Evolutionary conservation across 2,888 invertebrate genomes (phyloP), one percentile per base, ranked within the genome.

Genomic region (Hirtodrosophila alboralis): DNA sequence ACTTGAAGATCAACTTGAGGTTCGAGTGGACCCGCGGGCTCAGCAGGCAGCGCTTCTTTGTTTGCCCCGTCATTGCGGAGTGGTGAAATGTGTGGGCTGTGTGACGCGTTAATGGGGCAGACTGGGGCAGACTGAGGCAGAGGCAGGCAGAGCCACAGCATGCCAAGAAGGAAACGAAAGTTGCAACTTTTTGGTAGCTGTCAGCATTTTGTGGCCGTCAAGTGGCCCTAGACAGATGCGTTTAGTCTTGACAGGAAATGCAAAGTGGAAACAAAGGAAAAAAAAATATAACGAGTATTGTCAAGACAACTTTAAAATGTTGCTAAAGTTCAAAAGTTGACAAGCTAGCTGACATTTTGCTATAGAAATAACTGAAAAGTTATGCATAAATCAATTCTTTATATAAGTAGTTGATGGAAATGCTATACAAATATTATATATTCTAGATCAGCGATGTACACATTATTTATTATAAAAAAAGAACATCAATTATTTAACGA

Each of bases 21-120:
- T 30, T 75, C 30, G 37, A 62, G 70, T 57, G 41, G 54, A 3
- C 28, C n/a, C 40, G 47, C n/a, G 48, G 47, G n/a, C 37, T 34
- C 41, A 37, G 28, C 40, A 37, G 51, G 33, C 41, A 56, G 48
- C 43, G 44, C 43, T 64, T 67, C 47, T 59, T 59, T 56, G 49
- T 43, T 45, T 71, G 47, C 64, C 33, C 37, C 54, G 44, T 57
- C 57, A 58, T 40, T 31, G 30, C 59, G n/a, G 36, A 83, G 71
- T 75, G 75, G 84, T 58, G 60, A 75, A 83, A 75, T 83, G 72
- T 57, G 76, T 69, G 30, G 58, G 59, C 13, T 13, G 71, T 49
- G n/a, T 41, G 71, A 51, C 33, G 28, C 27, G 43, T 7, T 37
- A 47, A 34, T 27, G 48, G 48, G 41, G 31, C 59, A 60, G 47